A percentile compares a stretch with the other conserved stretches of the same genome.
Conservation (phyloP, 2,888 invertebrate species). For the Yponomeuta evonymella region DNA sequence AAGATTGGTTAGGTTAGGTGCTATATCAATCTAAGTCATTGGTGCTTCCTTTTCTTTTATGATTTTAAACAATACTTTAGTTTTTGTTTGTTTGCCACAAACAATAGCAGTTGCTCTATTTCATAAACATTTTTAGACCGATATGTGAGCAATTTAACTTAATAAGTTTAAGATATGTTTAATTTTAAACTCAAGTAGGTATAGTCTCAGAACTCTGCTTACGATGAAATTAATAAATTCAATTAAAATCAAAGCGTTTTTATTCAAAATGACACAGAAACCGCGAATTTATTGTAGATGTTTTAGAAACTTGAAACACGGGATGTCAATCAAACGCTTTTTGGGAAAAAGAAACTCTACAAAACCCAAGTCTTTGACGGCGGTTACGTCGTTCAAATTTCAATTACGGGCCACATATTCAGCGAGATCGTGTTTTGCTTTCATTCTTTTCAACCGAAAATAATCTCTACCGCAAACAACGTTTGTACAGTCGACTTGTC, state of each 20-base stretch:
- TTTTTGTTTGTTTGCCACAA: not conserved
- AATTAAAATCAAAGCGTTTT: too few relatives aligned
- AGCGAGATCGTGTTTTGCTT: slow-evolving; percentile 69
- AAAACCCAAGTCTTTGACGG: slow-evolving; percentile 42
- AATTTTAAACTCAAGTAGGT: too few relatives aligned
- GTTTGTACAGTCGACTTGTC: slow-evolving; percentile 70
- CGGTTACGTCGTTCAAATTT: slow-evolving; percentile 54
- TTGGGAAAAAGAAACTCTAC: slow-evolving; percentile 38
- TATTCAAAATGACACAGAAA: too few relatives aligned
- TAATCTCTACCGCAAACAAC: slow-evolving; percentile 75
- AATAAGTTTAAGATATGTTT: too few relatives aligned
- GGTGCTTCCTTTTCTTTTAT: not conserved
- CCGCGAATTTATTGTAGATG: too few relatives aligned
- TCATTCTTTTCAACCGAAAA: slow-evolving; percentile 73
- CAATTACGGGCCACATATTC: slow-evolving; percentile 68
- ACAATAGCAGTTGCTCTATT: not conserved
- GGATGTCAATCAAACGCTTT: slow-evolving; percentile 14
- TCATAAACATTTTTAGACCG: too few relatives aligned
- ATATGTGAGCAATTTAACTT: too few relatives aligned
- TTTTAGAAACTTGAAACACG: not conserved
- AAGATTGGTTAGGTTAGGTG: not conserved
- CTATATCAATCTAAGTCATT: not conserved
- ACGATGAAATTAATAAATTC: too few relatives aligned
- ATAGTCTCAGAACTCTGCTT: too few relatives aligned
- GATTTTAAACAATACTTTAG: not conserved